These are phyloP conservation scores for Malurus splendens DNA, from an alignment of 2,797 vertebrate species.

Conservation along the genomic window DNA sequence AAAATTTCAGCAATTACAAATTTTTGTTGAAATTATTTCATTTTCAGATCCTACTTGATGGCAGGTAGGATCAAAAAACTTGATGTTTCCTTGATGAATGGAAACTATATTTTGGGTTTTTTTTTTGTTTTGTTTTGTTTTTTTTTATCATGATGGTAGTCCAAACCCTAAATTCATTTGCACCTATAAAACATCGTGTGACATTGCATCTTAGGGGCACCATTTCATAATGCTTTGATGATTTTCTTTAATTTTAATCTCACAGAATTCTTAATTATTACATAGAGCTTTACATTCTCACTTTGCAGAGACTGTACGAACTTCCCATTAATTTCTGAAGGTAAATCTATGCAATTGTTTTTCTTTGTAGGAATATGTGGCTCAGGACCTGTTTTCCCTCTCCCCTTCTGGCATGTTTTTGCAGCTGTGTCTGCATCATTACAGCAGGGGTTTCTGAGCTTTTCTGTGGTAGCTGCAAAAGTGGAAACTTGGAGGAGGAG, in stretches of 20 bases:
- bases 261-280: not conserved
- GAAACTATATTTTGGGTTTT: not conserved
- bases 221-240: not conserved
- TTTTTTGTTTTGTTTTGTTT: too few species aligned
- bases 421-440: not conserved
- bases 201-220: not conserved
- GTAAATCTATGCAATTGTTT: not conserved
- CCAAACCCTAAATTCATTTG: not conserved
- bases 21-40: not conserved
- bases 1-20: not conserved
- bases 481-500: not conserved
- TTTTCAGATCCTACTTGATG: not conserved
- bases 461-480: not conserved
- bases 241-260: not conserved
- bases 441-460: not conserved
- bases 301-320: not conserved
- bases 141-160: not conserved
- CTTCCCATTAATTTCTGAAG: not conserved
- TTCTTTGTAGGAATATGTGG: not conserved
- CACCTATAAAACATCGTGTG: not conserved
- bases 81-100: not conserved
- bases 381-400: not conserved
- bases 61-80: not conserved
- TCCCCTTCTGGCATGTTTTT: not conserved
- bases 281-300: not conserved